Evolutionary conservation across 2,113 vertebrate species (phyloP).

Genomic region (Amazona guildingii): DNA sequence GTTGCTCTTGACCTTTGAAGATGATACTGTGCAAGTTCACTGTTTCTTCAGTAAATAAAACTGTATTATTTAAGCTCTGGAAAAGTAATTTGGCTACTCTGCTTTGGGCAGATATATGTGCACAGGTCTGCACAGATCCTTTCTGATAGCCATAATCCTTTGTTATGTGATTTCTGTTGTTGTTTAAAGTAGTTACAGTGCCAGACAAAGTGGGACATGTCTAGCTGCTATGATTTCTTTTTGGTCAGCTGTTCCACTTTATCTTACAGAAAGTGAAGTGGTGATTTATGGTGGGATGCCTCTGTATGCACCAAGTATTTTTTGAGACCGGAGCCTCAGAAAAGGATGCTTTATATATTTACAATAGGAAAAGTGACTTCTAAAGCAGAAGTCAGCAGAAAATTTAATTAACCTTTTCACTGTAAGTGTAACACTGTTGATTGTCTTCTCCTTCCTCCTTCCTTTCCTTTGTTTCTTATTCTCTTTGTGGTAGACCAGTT

Average conservation of each 20-base stretch:
- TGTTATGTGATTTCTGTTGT: background rate
- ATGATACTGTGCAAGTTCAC: background rate
- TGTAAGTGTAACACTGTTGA: constrained; percentile 10
- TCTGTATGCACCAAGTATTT: background rate
- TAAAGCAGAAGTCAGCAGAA: constrained; percentile 34
- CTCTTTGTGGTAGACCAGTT: background rate
- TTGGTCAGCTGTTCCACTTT: constrained; percentile 7
- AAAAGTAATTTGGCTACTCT: background rate
- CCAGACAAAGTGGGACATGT: background rate
- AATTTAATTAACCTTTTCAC: constrained; percentile 75
- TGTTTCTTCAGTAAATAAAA: background rate
- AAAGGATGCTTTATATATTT: constrained; percentile 59
- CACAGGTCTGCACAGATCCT: background rate
- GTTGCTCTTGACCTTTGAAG: background rate
- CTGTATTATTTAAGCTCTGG: background rate
- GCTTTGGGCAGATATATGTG: background rate
- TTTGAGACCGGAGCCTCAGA: background rate
- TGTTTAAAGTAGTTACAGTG: background rate
- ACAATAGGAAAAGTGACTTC: constrained; percentile 33
- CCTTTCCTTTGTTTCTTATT: background rate
- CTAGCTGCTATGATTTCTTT: constrained; percentile 25
- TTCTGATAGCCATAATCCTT: background rate
- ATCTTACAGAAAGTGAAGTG: background rate
- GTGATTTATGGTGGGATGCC: constrained; percentile 14
- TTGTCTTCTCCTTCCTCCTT: constrained; percentile 9